phyloP scores from a whole-genome alignment of 2,888 invertebrate species.

The Xestia sexstrigata region DNA sequence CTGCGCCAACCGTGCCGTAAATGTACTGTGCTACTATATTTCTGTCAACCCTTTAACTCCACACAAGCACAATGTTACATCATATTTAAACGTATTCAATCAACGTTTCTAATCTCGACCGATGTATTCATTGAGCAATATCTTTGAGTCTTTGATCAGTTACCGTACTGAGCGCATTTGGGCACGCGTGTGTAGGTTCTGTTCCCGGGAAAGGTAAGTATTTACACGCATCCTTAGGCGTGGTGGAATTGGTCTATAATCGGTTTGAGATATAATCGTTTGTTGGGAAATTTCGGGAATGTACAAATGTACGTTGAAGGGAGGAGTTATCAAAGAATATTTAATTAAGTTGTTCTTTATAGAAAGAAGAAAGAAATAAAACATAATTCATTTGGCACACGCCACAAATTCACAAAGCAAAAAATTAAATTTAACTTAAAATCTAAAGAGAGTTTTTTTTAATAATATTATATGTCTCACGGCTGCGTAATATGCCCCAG shows the following conservation, averaged over 20 bases:
- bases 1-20: too few species aligned
- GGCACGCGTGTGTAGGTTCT: constrained; percentile 1
- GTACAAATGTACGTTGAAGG: not conserved
- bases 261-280: not conserved
- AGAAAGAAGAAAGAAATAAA: too few species aligned
- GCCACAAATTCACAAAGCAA: too few species aligned
- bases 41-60: not conserved
- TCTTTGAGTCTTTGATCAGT: constrained; percentile 32
- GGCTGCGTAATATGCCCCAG: too few species aligned
- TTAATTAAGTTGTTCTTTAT: too few species aligned
- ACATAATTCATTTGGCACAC: too few species aligned
- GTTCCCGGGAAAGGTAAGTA: not conserved
- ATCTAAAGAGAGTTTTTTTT: too few species aligned
- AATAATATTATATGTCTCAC: too few species aligned
- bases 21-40: not conserved
- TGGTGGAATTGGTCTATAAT: not conserved
- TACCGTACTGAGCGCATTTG: constrained; percentile 6
- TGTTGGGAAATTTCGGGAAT: not conserved
- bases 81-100: not conserved
- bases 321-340: not conserved
- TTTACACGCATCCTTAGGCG: constrained; percentile 1
- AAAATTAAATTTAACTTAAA: too few species aligned
- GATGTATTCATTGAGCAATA: constrained; percentile 35
- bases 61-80: not conserved
- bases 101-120: not conserved